Evolutionary conservation across 2,888 invertebrate species (phyloP), one percentile per base, ranked within the genome.

Genomic region (Heliconius aoede): DNA sequence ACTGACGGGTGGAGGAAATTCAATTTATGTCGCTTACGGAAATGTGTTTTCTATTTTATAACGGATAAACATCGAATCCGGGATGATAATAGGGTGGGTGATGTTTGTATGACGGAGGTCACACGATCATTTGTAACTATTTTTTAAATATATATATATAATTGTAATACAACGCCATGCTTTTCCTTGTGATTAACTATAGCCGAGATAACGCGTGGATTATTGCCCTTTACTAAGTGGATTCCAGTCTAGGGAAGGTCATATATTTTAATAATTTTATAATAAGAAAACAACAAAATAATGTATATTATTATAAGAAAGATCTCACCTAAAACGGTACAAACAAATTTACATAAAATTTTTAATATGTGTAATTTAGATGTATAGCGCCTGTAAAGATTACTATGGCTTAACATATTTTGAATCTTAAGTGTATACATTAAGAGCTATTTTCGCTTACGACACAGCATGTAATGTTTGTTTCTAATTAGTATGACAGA

Each of bases 1-100:
- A 79, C 78, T 78, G 78, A 76, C 74, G 78, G 67, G 68, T 78
- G 67, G 76, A 76, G 74, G 76, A 72, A 74, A 79, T 81, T 81
- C 76, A 76, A 79, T 81, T 80, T 79, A 79, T 80, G 75, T 72
- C 75, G 74, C 73, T 75, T 69, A 79, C 64, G 61, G 62, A 76
- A 77, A 81, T 81, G 76, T 77, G 69, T 73, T 81, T 81, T 79
- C 73, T 81, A 78, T 68, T 68, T 51, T 68, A 68, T 51, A 51
- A 51, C 46, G 11, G 13, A 36, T 64, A 64, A 36, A 64, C 64
- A 64, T 64, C 32, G 64, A 64, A 11, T 13, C n/a, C n/a, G n/a
- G 21, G 4, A 64, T 64, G n/a, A 64, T 64, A 32, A 32, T 32
- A 11, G 32, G 64, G 60, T 60, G 32, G 64, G 60, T 60, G 26